These are phyloP conservation scores for Sylvietta virens DNA, from an alignment of 2,113 vertebrate genomes.

Conservation along the genomic window DNA sequence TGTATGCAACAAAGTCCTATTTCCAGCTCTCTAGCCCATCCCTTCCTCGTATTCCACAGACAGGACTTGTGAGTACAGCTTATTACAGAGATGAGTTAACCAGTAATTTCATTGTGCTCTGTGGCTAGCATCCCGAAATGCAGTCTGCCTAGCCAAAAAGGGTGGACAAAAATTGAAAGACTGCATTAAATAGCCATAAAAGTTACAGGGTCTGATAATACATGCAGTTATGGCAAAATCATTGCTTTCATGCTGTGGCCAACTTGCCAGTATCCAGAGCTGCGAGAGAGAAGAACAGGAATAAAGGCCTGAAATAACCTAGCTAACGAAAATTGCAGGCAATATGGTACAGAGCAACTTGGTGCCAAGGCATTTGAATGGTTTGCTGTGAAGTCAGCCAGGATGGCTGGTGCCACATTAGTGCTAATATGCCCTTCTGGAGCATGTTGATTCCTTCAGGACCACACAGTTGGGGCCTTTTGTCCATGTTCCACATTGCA, in stretches of 20 bases:
- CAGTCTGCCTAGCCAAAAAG: conserved; percentile 18
- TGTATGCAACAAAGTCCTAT: not conserved
- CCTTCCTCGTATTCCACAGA: conserved; percentile 10
- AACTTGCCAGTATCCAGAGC: conserved; percentile 3
- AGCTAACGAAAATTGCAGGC: conserved; percentile 27
- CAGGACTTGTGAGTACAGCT: not conserved
- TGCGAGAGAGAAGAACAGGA: not conserved
- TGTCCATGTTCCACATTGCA: not conserved
- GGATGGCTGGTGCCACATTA: conserved; percentile 21
- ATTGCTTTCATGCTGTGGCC: not conserved
- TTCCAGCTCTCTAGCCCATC: conserved; percentile 46
- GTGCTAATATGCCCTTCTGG: not conserved
- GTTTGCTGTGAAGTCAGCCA: conserved; percentile 1
- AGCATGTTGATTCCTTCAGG: not conserved
- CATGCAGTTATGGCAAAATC: not conserved
- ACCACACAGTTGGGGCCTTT: conserved; percentile 1
- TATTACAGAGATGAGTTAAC: conserved; percentile 5
- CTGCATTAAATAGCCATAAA: conserved; percentile 14
- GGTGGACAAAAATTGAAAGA: not conserved
- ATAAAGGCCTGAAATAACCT: conserved; percentile 14
- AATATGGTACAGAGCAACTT: not conserved
- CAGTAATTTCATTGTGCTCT: not conserved
- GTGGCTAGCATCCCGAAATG: not conserved
- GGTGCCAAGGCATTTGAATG: conserved; percentile 40
- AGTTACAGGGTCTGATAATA: conserved; percentile 7